These are phyloP conservation scores for Acridotheres tristis DNA, from an alignment of 2,797 vertebrate genomes.

Conservation along the genomic window DNA sequence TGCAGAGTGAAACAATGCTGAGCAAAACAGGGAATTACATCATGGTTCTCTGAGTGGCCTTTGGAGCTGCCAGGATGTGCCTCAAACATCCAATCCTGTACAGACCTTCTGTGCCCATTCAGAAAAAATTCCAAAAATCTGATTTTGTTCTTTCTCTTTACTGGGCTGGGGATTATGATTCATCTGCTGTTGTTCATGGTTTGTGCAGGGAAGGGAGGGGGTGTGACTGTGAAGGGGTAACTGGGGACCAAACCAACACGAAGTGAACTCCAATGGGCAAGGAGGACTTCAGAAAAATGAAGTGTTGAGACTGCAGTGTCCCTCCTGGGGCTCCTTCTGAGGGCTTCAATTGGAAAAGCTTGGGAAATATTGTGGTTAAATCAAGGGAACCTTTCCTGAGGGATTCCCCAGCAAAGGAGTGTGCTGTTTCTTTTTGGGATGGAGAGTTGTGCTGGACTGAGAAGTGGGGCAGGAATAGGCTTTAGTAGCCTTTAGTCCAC, in stretches of 20 bases:
- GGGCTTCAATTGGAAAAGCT: background rate
- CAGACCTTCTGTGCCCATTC: background rate
- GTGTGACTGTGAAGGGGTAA: background rate
- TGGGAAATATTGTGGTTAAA: background rate
- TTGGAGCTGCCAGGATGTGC: background rate
- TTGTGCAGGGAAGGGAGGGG: background rate
- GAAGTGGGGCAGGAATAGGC: background rate
- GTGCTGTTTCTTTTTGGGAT: background rate
- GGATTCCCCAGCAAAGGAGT: background rate
- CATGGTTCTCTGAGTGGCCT: accelerated
- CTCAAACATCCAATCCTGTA: accelerated
- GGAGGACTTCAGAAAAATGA: background rate
- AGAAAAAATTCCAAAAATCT: background rate
- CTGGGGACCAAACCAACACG: accelerated
- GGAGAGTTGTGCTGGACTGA: background rate
- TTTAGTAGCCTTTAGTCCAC: background rate
- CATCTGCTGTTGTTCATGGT: background rate
- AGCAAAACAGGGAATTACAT: background rate
- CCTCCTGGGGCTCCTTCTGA: background rate
- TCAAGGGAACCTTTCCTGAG: background rate
- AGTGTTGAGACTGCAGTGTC: background rate
- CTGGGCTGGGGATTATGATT: background rate
- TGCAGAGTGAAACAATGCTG: background rate
- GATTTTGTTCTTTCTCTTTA: background rate
- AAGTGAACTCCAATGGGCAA: background rate